Evolutionary conservation across 2,888 invertebrate genomes (phyloP).

Genomic region (Lapara coniferarum): DNA sequence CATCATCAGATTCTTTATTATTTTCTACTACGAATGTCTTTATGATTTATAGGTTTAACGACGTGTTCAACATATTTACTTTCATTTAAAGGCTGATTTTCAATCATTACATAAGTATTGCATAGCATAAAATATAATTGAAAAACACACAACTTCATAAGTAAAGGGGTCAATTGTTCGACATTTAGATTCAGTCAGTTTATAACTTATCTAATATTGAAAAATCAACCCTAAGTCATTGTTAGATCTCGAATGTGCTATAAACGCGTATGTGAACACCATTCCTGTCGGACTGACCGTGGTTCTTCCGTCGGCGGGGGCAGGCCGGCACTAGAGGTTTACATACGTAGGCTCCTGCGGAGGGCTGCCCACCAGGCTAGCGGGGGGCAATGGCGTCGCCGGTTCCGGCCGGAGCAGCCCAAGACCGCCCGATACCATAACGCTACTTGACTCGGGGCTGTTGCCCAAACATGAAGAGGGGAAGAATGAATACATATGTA

Average conservation of each 20-base stretch:
- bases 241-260: constrained; percentile 32
- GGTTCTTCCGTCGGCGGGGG: constrained; percentile 66
- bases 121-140: too few relatives aligned
- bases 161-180: too few relatives aligned
- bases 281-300: constrained; percentile 67
- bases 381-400: constrained; percentile 75
- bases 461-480: constrained; percentile 29
- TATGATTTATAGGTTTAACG: background rate
- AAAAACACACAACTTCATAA: too few relatives aligned
- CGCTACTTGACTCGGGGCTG: constrained; percentile 84
- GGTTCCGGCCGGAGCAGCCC: constrained; percentile 82
- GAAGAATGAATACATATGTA: constrained; percentile 10
- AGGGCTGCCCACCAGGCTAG: constrained; percentile 81
- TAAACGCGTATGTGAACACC: constrained; percentile 30
- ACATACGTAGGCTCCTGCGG: constrained; percentile 96
- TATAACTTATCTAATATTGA: too few relatives aligned
- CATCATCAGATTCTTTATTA: background rate
- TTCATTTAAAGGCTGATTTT: background rate
- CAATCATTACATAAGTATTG: background rate
- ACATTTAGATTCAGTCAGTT: too few relatives aligned
- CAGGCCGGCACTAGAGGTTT: constrained; percentile 91
- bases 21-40: background rate
- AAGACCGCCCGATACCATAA: constrained; percentile 77
- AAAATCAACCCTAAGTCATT: too few relatives aligned
- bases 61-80: background rate